These are phyloP conservation scores for Paradisaea rubra DNA, from an alignment of 2,113 vertebrate species.

Conservation along the genomic window DNA sequence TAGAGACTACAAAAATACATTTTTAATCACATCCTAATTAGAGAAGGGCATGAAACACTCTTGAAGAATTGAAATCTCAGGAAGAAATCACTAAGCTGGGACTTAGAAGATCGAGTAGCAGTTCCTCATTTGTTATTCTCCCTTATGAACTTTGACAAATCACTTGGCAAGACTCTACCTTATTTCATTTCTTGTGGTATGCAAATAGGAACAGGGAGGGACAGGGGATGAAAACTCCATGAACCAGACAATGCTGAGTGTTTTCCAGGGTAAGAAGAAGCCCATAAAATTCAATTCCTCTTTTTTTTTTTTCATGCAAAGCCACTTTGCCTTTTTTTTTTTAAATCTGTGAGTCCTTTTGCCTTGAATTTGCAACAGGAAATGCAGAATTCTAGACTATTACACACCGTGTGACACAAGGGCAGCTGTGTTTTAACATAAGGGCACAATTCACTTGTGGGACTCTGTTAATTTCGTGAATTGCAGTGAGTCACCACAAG, in stretches of 20 bases:
- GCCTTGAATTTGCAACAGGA: neutral
- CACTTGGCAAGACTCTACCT: neutral
- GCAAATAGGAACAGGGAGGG: neutral
- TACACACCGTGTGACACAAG: neutral
- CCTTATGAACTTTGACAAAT: neutral
- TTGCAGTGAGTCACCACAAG: neutral
- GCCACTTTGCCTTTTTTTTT: neutral
- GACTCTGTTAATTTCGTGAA: neutral
- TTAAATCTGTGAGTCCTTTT: neutral
- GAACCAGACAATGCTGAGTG: neutral
- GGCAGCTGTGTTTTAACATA: neutral
- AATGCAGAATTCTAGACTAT: neutral
- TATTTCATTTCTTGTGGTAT: neutral
- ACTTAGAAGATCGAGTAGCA: neutral
- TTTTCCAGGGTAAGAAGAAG: neutral
- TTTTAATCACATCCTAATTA: slow-evolving; percentile 36
- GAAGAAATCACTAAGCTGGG: neutral
- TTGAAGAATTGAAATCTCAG: neutral
- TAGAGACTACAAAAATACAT: slow-evolving; percentile 4
- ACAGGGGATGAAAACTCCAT: neutral
- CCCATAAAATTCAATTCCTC: neutral
- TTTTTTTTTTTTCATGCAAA: fast-evolving
- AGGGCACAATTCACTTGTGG: neutral
- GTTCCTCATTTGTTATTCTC: neutral
- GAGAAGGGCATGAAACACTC: neutral